Evolutionary conservation across 2,113 vertebrate genomes (phyloP).

Genomic region (Hypocryptadius cinnamomeus): DNA sequence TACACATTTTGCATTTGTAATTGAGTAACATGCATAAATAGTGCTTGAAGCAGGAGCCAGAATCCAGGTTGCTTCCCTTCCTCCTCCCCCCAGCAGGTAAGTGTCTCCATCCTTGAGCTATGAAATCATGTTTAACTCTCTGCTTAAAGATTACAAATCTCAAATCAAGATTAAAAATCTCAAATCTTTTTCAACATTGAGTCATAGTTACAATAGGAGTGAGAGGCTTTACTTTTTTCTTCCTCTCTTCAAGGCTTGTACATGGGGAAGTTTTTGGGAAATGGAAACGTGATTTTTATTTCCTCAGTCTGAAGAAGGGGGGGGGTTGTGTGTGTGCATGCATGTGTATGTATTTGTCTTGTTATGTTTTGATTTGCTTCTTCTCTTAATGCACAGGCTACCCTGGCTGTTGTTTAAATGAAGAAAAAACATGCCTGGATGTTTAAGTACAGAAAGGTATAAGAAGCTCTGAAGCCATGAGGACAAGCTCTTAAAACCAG

Average conservation of each 20-base stretch:
- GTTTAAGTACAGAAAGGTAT: background rate
- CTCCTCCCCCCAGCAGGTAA: background rate
- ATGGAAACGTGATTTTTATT: background rate
- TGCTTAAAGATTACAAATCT: background rate
- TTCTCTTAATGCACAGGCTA: background rate
- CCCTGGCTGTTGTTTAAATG: background rate
- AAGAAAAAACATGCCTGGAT: background rate
- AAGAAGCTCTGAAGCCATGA: background rate
- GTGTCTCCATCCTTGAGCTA: conserved; percentile 3
- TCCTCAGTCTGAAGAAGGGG: background rate
- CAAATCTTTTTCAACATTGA: background rate
- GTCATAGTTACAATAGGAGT: background rate
- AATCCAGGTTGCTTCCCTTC: background rate
- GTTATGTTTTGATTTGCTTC: background rate
- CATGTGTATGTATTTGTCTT: background rate
- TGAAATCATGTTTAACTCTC: background rate
- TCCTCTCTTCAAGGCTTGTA: background rate
- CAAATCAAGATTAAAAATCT: background rate
- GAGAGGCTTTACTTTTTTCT: background rate
- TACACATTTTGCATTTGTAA: conserved; percentile 48
- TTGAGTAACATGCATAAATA: conserved; percentile 16
- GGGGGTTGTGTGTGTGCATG: background rate
- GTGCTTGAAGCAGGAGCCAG: conserved; percentile 3
- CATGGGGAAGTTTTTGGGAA: background rate
- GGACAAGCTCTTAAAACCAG: background rate